Evolutionary conservation across 2,113 vertebrate species (phyloP).

Genomic region (Herpetotheres cachinnans): DNA sequence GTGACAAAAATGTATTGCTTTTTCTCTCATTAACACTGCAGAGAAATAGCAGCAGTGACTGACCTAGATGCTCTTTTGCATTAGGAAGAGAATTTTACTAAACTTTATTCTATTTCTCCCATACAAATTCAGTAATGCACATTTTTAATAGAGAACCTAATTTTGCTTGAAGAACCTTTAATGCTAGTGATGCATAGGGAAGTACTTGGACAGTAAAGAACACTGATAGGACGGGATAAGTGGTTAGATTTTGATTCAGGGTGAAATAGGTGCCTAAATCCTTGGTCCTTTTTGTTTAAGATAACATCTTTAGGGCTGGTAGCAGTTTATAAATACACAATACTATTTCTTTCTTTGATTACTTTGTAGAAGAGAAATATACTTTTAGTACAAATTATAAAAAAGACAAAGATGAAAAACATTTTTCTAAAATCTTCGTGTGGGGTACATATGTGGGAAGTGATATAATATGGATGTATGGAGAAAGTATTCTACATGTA

Average conservation of each 20-base stretch:
- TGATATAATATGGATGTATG: neutral
- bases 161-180: neutral
- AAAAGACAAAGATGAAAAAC: neutral
- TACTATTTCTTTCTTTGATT: neutral
- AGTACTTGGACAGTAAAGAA: neutral
- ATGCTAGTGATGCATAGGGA: neutral
- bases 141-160: neutral
- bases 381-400: neutral
- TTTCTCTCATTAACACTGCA: neutral
- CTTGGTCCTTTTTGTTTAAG: neutral
- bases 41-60: neutral
- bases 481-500: neutral
- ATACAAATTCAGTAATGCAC: neutral
- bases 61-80: neutral
- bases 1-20: neutral
- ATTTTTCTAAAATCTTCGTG: neutral
- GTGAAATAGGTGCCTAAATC: neutral
- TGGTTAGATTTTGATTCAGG: neutral
- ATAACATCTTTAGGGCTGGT: neutral
- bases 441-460: neutral
- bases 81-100: neutral
- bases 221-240: neutral
- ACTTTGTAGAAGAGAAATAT: neutral
- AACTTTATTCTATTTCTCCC: neutral
- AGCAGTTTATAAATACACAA: neutral